Percentiles rank a stretch among this genome's conserved stretches.
Evolutionary conservation across 2,797 vertebrate genomes (phyloP).

Genomic region (Sandelia bainsii): DNA sequence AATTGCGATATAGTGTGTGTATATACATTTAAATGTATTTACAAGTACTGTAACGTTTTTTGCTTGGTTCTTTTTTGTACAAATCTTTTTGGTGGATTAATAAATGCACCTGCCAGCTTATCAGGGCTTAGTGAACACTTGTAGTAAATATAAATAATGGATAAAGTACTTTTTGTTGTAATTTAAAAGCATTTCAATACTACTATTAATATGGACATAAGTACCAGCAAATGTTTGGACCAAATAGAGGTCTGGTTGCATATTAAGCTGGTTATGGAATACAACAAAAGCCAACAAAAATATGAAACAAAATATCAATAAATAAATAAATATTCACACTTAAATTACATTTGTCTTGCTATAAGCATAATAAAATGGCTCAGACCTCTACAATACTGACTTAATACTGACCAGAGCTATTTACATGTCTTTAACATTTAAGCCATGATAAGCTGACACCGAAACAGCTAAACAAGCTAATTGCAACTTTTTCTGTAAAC

Average conservation of each 20-base stretch:
- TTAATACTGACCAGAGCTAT: conserved; percentile 47
- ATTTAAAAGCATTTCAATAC: conserved; percentile 69
- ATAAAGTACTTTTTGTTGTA: conserved; percentile 55
- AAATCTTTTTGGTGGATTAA: conserved; percentile 75
- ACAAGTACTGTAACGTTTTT: conserved; percentile 72
- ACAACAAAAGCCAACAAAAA: conserved; percentile 60
- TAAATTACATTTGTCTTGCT: conserved; percentile 44
- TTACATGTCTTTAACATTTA: conserved; percentile 61
- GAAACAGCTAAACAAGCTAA: conserved; percentile 55
- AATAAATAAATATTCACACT: conserved; percentile 54
- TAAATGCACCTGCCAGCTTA: conserved; percentile 76
- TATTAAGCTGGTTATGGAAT: conserved; percentile 75
- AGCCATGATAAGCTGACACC: conserved; percentile 78
- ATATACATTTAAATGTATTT: conserved; percentile 80
- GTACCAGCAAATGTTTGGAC: conserved; percentile 59
- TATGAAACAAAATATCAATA: conserved; percentile 44
- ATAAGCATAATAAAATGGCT: conserved; percentile 62
- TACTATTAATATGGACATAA: conserved; percentile 47
- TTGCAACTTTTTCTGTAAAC: conserved; percentile 69
- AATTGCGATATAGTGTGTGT: conserved; percentile 73
- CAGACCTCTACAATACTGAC: conserved; percentile 68
- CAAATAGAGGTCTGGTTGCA: conserved; percentile 75
- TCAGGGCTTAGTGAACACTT: conserved; percentile 71
- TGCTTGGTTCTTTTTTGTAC: conserved; percentile 78
- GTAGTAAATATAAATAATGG: conserved; percentile 66